These are phyloP conservation scores for Dinomys branickii DNA, from an alignment of 2,113 vertebrate species.

Conservation along the genomic window DNA sequence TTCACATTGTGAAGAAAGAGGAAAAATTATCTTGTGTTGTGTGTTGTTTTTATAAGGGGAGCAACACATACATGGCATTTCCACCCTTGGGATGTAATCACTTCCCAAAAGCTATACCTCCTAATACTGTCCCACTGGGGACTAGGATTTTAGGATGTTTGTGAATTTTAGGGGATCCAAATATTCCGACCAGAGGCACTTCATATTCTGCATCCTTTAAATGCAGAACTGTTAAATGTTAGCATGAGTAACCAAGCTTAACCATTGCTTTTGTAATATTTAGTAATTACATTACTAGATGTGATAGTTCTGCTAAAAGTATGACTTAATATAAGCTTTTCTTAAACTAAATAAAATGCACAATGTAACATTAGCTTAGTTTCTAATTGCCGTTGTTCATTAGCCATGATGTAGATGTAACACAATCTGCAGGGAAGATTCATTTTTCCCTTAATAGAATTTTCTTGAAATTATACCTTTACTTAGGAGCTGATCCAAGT, in stretches of 20 bases:
- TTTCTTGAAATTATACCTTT: background rate
- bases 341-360: slow-evolving; percentile 26
- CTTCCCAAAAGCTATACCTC: background rate
- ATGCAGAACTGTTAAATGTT: slow-evolving; percentile 24
- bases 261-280: background rate
- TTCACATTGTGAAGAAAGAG: background rate
- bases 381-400: background rate
- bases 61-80: background rate
- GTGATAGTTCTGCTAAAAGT: background rate
- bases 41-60: background rate
- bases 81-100: background rate
- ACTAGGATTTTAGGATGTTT: background rate
- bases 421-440: background rate
- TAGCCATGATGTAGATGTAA: background rate
- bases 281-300: background rate
- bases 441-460: background rate
- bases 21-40: background rate
- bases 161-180: background rate
- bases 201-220: slow-evolving; percentile 4
- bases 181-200: background rate
- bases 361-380: background rate
- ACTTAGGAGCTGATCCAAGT: slow-evolving; percentile 5
- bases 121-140: background rate
- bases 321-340: background rate
- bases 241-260: background rate